Conservation (phyloP, 2,113 vertebrate species). For the Pantherophis guttatus region DNA sequence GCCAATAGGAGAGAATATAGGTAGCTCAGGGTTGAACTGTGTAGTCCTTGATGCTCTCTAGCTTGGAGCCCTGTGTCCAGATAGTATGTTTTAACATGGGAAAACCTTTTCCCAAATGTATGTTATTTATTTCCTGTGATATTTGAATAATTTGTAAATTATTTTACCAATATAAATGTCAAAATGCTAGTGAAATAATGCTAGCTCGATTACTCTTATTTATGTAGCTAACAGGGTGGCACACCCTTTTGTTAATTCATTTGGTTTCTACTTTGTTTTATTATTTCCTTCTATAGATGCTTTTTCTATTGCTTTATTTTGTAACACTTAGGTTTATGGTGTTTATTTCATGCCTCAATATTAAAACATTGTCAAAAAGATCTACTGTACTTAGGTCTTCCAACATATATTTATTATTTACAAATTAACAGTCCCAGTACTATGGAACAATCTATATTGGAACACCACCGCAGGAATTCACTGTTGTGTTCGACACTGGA, state of each 20-base stretch:
- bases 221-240: neutral
- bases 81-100: neutral
- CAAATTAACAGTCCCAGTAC: conserved; percentile 57
- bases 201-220: neutral
- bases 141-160: neutral
- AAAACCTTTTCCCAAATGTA: neutral
- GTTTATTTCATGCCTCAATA: neutral
- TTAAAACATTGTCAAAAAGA: neutral
- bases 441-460: conserved; percentile 63
- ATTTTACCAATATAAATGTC: neutral
- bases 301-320: neutral
- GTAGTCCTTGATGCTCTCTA: neutral
- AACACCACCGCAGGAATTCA: conserved; percentile 66
- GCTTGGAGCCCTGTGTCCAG: neutral
- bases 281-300: neutral
- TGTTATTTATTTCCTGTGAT: neutral
- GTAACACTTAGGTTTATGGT: neutral
- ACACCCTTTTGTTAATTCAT: neutral
- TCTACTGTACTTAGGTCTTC: neutral
- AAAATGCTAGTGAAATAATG: neutral
- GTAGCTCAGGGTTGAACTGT: neutral
- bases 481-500: conserved; percentile 65
- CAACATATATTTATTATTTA: neutral
- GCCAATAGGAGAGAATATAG: neutral
- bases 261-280: neutral